Evolutionary conservation across 2,888 invertebrate genomes (phyloP).

Genomic region (Allolobophora icterica): DNA sequence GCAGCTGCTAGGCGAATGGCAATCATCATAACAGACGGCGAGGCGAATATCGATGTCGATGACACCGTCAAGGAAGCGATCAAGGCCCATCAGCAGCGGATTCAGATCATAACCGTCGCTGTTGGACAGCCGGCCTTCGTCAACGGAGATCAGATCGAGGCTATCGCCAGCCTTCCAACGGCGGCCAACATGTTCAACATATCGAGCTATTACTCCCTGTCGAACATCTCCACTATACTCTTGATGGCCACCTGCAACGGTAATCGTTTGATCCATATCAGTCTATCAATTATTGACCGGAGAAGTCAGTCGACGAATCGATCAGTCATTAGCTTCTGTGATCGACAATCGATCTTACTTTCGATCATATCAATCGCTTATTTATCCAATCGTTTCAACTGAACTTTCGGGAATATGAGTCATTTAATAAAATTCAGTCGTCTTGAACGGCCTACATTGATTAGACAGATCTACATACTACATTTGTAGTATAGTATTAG

Average conservation of each 20-base stretch:
- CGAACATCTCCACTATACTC: background rate
- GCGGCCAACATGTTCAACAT: constrained; percentile 55
- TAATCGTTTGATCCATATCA: constrained; percentile 5
- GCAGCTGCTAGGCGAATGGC: constrained; percentile 53
- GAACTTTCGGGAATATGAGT: no score
- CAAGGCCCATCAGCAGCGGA: constrained; percentile 32
- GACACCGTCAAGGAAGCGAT: constrained; percentile 57
- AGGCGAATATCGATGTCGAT: constrained; percentile 57
- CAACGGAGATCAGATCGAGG: constrained; percentile 53
- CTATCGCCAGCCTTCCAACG: constrained; percentile 58
- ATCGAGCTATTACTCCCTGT: constrained; percentile 47
- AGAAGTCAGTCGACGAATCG: no score
- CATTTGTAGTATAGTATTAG: no score
- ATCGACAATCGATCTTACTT: no score
- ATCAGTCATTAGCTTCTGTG: no score
- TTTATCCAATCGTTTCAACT: no score
- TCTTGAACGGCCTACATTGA: no score
- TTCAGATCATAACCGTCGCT: constrained; percentile 20
- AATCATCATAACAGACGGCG: constrained; percentile 56
- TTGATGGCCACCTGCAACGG: constrained; percentile 35
- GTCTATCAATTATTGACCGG: background rate
- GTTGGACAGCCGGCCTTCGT: constrained; percentile 39
- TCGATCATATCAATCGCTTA: no score
- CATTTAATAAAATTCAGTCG: no score
- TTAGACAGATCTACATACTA: no score